Conservation (phyloP, 2,113 vertebrate species). For the Galbula dea region DNA sequence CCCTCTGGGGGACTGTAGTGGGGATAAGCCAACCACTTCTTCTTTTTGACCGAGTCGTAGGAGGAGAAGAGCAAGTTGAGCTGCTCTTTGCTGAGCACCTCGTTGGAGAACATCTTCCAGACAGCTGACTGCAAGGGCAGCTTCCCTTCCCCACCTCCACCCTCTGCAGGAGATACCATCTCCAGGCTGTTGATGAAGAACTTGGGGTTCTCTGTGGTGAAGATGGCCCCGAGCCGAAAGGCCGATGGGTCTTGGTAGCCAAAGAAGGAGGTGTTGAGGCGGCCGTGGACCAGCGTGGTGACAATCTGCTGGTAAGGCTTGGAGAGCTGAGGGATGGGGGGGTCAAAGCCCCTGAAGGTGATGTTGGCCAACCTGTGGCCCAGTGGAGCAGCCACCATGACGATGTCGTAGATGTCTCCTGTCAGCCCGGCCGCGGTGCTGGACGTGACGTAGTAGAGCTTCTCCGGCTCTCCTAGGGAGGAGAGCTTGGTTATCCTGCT, state of each 20-base stretch:
- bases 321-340: slow-evolving; percentile 76
- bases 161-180: slow-evolving; percentile 70
- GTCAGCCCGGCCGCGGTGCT: slow-evolving; percentile 71
- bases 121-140: slow-evolving; percentile 47
- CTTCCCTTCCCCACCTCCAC: not conserved
- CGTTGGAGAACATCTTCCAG: slow-evolving; percentile 87
- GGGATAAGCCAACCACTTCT: slow-evolving; percentile 86
- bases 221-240: slow-evolving; percentile 70
- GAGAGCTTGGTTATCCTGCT: not conserved
- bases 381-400: slow-evolving; percentile 87
- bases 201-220: slow-evolving; percentile 79
- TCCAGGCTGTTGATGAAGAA: slow-evolving; percentile 77
- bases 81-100: slow-evolving; percentile 76
- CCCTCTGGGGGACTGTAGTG: slow-evolving; percentile 75
- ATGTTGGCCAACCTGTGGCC: slow-evolving; percentile 81
- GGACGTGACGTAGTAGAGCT: slow-evolving; percentile 65
- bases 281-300: slow-evolving; percentile 83
- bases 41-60: slow-evolving; percentile 74
- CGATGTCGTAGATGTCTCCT: slow-evolving; percentile 83
- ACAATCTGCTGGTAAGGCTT: slow-evolving; percentile 79
- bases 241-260: slow-evolving; percentile 63
- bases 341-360: slow-evolving; percentile 83
- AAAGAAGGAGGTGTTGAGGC: slow-evolving; percentile 83
- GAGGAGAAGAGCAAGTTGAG: slow-evolving; percentile 81
- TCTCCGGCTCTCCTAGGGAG: not conserved